These are phyloP conservation scores for Melinopterus prodromus DNA, from an alignment of 2,888 invertebrate genomes.

Conservation along the genomic window DNA sequence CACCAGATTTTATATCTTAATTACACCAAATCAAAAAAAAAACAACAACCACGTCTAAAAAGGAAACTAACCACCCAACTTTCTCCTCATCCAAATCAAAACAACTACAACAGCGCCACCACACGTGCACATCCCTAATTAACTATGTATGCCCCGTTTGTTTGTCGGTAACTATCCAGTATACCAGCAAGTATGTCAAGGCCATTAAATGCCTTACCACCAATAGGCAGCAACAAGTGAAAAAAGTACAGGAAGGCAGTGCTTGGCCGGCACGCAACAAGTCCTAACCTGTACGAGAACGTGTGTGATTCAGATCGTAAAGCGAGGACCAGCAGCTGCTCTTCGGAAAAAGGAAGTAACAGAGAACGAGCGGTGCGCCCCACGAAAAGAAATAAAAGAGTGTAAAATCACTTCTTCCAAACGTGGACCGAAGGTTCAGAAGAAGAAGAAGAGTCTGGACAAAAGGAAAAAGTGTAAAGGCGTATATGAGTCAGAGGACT, in stretches of 20 bases:
- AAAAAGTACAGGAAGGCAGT: conserved; percentile 9
- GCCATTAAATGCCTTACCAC: conserved; percentile 21
- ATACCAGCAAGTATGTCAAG: conserved; percentile 26
- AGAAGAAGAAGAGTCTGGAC: conserved; percentile 5
- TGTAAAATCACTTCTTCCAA: conserved; percentile 4
- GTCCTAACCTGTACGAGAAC: conserved; percentile 27
- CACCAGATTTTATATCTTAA: neutral
- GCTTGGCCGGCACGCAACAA: conserved; percentile 18
- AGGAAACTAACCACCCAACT: neutral
- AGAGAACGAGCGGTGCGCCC: neutral
- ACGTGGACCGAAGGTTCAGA: neutral
- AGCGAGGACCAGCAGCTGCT: conserved; percentile 13
- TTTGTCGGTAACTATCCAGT: neutral
- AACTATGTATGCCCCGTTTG: neutral
- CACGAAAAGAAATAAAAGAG: conserved; percentile 9
- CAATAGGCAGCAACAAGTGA: neutral
- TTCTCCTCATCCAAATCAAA: neutral
- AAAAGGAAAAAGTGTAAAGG: conserved; percentile 16
- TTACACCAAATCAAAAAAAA: neutral
- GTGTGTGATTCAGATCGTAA: neutral
- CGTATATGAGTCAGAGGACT: neutral
- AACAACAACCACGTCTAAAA: neutral
- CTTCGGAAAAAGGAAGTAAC: conserved; percentile 11
- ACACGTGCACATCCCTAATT: neutral
- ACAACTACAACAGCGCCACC: neutral